phyloP scores from a whole-genome alignment of 2,888 invertebrate species.

The Rotaria sp. region DNA sequence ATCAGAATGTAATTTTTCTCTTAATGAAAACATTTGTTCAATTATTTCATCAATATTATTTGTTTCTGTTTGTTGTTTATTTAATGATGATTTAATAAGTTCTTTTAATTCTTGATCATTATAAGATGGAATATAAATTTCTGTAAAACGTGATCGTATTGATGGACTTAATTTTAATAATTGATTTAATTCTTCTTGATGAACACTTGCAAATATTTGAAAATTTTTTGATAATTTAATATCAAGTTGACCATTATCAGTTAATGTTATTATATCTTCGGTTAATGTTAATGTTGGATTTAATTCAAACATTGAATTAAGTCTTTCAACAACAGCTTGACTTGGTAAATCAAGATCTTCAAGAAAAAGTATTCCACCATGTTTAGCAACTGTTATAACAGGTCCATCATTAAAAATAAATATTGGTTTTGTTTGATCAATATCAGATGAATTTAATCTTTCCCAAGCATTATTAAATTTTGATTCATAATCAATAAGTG shows the following conservation, averaged over 20 bases:
- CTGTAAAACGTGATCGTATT: background rate
- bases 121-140: background rate
- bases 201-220: conserved; percentile 2
- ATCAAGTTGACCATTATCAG: background rate
- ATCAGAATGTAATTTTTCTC: background rate
- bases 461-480: background rate
- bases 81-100: background rate
- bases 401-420: conserved; percentile 19
- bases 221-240: background rate
- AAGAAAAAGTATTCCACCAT: background rate
- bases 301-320: background rate
- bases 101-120: background rate
- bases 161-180: background rate
- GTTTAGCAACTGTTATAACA: background rate
- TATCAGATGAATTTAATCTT: background rate
- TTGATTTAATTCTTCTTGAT: background rate
- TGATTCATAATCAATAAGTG: background rate
- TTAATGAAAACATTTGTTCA: background rate
- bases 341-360: conserved; percentile 31
- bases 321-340: conserved; percentile 21
- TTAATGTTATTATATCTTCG: background rate
- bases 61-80: too few relatives aligned
- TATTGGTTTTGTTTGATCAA: background rate
- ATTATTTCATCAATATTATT: background rate
- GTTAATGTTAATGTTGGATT: background rate